Conservation (phyloP, 2,797 vertebrate genomes). For the Syngnathus acus region DNA sequence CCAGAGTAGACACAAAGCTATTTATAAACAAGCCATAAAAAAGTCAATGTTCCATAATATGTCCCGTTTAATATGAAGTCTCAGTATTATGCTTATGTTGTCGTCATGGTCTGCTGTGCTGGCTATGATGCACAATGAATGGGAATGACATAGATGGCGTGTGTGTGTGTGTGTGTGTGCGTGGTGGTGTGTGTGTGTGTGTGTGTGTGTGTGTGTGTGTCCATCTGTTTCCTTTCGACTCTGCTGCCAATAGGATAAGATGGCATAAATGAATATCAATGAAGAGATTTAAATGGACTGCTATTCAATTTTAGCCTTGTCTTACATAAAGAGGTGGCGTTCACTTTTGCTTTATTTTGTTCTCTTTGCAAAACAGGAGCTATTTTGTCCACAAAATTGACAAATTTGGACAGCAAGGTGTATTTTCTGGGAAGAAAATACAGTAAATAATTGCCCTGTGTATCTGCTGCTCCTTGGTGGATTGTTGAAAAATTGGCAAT, state of each 20-base stretch:
- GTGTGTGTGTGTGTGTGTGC: no score
- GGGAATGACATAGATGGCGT: constrained; percentile 17
- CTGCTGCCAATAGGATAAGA: constrained; percentile 27
- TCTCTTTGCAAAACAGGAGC: not conserved
- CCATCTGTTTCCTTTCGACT: constrained; percentile 57
- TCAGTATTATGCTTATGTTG: constrained; percentile 33
- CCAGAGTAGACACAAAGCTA: not conserved
- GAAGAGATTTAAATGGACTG: constrained; percentile 11
- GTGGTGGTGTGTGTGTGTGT: no score
- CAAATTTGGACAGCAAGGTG: not conserved
- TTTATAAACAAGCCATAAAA: not conserved
- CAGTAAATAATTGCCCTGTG: not conserved
- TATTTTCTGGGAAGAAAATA: not conserved
- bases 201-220: constrained; percentile 19
- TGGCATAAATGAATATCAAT: constrained; percentile 45
- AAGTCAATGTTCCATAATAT: not conserved
- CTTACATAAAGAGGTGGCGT: not conserved
- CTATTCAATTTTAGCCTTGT: constrained; percentile 6
- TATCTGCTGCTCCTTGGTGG: not conserved
- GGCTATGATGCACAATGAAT: constrained; percentile 25
- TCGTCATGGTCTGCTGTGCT: constrained; percentile 19
- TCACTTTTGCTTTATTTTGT: not conserved
- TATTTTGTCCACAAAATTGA: no score
- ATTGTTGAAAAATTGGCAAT: not conserved
- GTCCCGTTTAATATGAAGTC: not conserved